Base-by-base conservation (phyloP, 2,113 vertebrate genomes). In the Boleophthalmus pectinirostris region DNA sequence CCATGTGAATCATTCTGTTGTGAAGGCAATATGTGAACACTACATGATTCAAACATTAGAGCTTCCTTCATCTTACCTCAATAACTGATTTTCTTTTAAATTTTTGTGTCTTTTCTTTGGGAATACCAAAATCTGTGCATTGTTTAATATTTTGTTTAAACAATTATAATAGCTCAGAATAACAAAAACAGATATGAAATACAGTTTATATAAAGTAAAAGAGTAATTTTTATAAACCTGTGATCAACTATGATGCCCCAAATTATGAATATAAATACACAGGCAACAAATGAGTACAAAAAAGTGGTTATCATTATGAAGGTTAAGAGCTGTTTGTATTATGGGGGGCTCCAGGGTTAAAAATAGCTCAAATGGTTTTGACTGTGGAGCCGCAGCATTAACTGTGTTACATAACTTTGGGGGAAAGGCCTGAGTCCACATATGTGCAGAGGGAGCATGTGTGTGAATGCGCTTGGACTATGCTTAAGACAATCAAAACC, bases 401-500 rank as follows among this genome's bases (percentile, higher is more conserved):
- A 89, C 91, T 85, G 14, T 73, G 79, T 91, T 92, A 86, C 71
- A 85, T 90, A 90, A 91, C 82, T 70, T 63, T 72, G 64, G 45
- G 24, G 66, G 66, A 57, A 29, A 16, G 58, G 72, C 60, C 58
- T 73, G 73, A 63, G 71, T n/a, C 60, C 69, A 38, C 65, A n/a
- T 60, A 73, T 51, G 21, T 73, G 69, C 49, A 49, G 47, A 72
- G 78, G 47, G 73, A 54, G 68, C 73, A 61, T 81, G 80, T 85
- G 82, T 81, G 77, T 84, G 86, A 86, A 78, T 88, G 87, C 76
- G 89, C 85, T 89, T 71, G 80, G 73, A 80, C 69, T 92, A 89
- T 89, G 86, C 85, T 82, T 73, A 85, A 89, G 78, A 88, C 86
- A 91, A 88, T 90, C 88, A 90, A 58, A 82, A 69, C 53, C 63